Conservation (phyloP, 2,797 vertebrate genomes). For the Neoniphon sammara region DNA sequence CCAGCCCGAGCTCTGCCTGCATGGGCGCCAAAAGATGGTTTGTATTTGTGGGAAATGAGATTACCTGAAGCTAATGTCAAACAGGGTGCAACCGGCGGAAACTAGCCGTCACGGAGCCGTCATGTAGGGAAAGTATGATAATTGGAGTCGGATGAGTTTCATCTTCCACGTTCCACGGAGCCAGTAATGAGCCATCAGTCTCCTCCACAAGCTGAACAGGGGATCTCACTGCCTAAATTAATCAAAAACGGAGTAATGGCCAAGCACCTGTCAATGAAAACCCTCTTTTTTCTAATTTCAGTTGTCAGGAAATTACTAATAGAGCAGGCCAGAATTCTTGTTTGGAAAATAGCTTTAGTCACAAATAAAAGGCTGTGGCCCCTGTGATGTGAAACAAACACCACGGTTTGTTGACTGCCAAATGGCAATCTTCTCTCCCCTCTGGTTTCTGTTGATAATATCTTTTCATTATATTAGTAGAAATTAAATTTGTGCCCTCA, state of each 20-base stretch:
- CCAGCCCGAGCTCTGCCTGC: too few relatives aligned
- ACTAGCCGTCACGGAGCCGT: conserved; percentile 26
- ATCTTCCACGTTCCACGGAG: conserved; percentile 26
- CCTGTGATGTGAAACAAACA: not conserved
- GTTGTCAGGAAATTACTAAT: not conserved
- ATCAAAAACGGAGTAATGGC: conserved; percentile 4
- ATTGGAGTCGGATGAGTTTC: conserved; percentile 26
- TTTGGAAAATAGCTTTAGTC: not conserved
- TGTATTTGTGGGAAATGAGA: conserved; percentile 13
- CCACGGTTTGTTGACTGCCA: not conserved
- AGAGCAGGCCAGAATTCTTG: not conserved
- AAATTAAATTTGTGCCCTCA: not conserved
- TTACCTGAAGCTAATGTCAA: conserved; percentile 43
- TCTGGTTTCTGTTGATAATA: not conserved
- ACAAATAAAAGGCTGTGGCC: not conserved
- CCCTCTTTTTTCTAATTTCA: not conserved
- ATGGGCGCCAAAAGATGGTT: not conserved
- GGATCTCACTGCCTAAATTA: not conserved
- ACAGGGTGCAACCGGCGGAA: conserved; percentile 11
- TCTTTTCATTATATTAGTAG: not conserved
- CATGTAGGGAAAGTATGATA: conserved; percentile 23
- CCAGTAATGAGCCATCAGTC: conserved; percentile 42
- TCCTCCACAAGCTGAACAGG: not conserved
- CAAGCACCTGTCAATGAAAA: not conserved
- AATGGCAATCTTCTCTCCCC: not conserved